Percentiles rank a stretch among this genome's conserved stretches.
Conservation (phyloP, 2,113 vertebrate species). For the Verasper variegatus region DNA sequence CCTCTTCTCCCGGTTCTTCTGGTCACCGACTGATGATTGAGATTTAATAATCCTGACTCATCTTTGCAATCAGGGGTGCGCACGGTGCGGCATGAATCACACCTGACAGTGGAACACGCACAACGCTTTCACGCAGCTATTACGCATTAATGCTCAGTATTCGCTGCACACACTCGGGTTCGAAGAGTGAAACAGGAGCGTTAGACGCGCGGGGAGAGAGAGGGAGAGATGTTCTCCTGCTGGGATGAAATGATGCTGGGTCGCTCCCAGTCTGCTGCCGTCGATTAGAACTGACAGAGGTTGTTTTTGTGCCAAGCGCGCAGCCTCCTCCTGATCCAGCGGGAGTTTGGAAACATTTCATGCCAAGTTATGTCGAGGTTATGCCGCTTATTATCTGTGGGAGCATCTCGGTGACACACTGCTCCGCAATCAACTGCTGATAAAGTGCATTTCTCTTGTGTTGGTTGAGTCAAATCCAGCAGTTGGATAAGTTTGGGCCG, state of each 20-base stretch:
- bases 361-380: neutral
- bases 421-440: neutral
- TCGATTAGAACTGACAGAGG: slow-evolving; percentile 21
- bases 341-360: neutral
- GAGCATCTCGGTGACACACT: neutral
- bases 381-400: neutral
- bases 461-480: neutral
- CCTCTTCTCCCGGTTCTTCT: too few species aligned
- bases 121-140: neutral
- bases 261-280: slow-evolving; percentile 23
- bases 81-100: slow-evolving; percentile 15
- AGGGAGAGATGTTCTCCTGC: neutral
- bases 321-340: neutral
- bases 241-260: slow-evolving; percentile 26
- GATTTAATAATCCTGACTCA: slow-evolving; percentile 19
- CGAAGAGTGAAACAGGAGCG: neutral
- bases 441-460: neutral
- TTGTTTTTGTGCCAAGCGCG: slow-evolving; percentile 15
- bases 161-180: too few species aligned
- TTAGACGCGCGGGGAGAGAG: neutral
- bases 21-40: neutral
- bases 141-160: neutral
- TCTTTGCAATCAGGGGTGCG: neutral
- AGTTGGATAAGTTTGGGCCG: neutral
- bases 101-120: neutral